Conservation (phyloP, 2,113 vertebrate genomes). For the Gadus macrocephalus region DNA sequence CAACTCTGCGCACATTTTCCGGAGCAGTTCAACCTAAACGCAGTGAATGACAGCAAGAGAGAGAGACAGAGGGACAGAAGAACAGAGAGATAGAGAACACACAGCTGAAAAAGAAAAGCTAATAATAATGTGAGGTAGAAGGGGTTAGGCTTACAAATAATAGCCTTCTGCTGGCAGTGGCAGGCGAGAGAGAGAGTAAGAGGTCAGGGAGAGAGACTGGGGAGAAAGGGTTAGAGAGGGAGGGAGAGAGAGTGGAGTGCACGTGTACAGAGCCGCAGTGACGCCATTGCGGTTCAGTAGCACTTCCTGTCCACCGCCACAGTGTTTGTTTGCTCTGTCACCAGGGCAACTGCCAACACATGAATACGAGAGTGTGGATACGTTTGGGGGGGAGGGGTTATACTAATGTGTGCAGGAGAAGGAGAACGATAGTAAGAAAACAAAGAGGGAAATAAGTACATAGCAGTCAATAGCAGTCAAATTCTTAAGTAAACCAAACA, state of each 20-base stretch:
- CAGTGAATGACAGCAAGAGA: constrained; percentile 40
- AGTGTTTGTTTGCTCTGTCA: constrained; percentile 78
- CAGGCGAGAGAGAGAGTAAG: constrained; percentile 41
- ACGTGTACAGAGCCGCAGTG: constrained; percentile 71
- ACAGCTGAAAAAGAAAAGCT: constrained; percentile 74
- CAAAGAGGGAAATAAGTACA: constrained; percentile 20
- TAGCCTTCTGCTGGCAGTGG: constrained; percentile 65
- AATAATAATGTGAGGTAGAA: constrained; percentile 65
- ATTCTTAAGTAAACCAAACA: too few species aligned
- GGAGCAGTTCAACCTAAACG: constrained; percentile 26
- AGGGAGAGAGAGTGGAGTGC: constrained; percentile 18
- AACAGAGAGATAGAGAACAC: background rate
- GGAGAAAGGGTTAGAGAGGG: constrained; percentile 30
- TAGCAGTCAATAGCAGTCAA: constrained; percentile 15
- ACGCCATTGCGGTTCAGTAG: constrained; percentile 80
- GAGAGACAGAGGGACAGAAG: background rate
- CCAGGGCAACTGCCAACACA: constrained; percentile 72
- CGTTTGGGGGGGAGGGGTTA: constrained; percentile 11
- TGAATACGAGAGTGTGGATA: constrained; percentile 66
- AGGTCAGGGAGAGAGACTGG: constrained; percentile 2
- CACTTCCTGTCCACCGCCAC: constrained; percentile 78
- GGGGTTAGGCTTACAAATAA: background rate
- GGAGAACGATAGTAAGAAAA: constrained; percentile 7
- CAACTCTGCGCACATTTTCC: constrained; percentile 51
- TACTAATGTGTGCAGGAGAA: constrained; percentile 19